A percentile compares a stretch with the other conserved stretches of the same genome.
Evolutionary conservation across 2,797 vertebrate genomes (phyloP).

Genomic region (Protosalanx chinensis): DNA sequence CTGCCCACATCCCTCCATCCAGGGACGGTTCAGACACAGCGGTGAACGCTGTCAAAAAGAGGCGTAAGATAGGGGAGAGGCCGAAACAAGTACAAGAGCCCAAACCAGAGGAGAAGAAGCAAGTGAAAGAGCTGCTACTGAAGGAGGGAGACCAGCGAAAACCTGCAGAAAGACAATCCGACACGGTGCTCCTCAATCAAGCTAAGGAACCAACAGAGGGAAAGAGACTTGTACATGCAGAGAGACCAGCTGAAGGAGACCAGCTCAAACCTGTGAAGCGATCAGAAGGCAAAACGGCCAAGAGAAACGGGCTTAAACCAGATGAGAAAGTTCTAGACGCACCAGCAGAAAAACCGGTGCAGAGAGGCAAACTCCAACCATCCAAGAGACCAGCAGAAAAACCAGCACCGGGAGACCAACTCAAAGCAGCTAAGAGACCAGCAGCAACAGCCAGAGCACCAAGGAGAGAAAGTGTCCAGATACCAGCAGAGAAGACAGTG

Average conservation of each 20-base stretch:
- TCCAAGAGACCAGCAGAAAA: slow-evolving; percentile 6
- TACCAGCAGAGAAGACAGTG: neutral
- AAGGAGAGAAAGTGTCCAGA: neutral
- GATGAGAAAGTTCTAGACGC: neutral
- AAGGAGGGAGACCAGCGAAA: slow-evolving; percentile 5
- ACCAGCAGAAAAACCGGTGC: neutral
- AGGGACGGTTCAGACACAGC: slow-evolving; percentile 19
- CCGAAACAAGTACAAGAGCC: neutral
- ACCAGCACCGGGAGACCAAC: slow-evolving; percentile 11
- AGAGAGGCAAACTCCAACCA: neutral
- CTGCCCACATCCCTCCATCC: neutral
- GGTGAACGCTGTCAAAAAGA: neutral
- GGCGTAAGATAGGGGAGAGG: slow-evolving; percentile 1
- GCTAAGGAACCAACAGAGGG: neutral
- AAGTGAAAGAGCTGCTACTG: neutral
- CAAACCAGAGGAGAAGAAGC: neutral
- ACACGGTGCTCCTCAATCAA: neutral
- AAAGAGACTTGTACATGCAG: neutral
- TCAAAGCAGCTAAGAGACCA: slow-evolving; percentile 10
- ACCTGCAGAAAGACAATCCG: slow-evolving; percentile 6
- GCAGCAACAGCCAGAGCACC: neutral
- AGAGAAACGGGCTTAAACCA: neutral
- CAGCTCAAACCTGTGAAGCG: slow-evolving; percentile 15
- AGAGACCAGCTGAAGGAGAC: neutral
- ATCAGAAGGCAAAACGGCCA: slow-evolving; percentile 10